Base-by-base conservation (phyloP, 2,113 vertebrate species). In the Carlito syrichta region DNA sequence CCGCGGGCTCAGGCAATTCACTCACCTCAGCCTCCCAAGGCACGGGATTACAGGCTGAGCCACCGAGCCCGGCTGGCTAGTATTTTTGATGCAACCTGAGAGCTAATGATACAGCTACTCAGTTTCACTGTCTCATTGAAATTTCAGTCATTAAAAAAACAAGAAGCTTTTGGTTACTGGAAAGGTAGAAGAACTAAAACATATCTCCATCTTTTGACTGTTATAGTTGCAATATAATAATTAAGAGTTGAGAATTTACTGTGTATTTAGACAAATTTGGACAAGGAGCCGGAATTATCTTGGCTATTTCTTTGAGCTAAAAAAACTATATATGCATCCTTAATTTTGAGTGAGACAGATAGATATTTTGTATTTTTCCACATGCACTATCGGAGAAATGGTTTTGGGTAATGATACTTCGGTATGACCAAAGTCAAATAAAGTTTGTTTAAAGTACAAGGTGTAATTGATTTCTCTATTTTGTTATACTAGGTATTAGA, bases 231-330 rank as follows among this genome's bases (percentile, higher is more conserved):
- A 85, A 78, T 92, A 89, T 40, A 83, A 94, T 95, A 94, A 96
- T 86, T 92, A 58, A 78, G n/a, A 86, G 38, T 82, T 77, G 40
- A 88, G 77, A 95, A 91, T 91, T 97, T 95, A 91, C 77, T 94
- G 43, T 79, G 76, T 30, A 82, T 89, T 85, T 40, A 83, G 40
- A 86, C 23, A 17, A 19, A 32, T 30, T 45, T 58, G 87, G n/a
- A 74, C 62, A 60, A 66, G 74, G 12, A 86, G 5, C 30, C 60
- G 78, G 45, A 89, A 92, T 82, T 92, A 81, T 78, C 77, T 60
- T 88, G 35, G 84, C 58, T 40, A n/a, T 89, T 89, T 94, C 58
- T 62, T 17, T 16, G 45, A 54, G 22, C 8, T 89, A 83, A n/a
- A 89, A n/a, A 92, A 92, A 95, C 92, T 71, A 92, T 60, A 79